Conservation (phyloP, 1,140 invertebrate species). For the Berghia stephanieae region DNA sequence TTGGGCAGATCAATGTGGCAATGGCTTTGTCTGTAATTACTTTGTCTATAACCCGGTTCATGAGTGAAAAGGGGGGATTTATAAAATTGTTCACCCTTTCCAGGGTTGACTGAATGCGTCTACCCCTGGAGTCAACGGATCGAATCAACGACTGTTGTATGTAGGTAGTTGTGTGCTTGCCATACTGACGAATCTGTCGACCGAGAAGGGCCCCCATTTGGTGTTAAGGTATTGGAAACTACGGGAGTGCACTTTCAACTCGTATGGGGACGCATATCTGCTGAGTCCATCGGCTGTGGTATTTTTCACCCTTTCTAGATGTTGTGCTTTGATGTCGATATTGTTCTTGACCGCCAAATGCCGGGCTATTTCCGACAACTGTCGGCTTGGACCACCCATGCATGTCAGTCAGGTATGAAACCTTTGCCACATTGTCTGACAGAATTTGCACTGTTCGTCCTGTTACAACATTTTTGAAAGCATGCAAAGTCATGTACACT, state of each 20-base stretch:
- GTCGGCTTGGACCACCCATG: background rate
- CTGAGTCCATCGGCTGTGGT: background rate
- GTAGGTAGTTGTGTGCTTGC: background rate
- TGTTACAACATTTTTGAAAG: slow-evolving; percentile 17
- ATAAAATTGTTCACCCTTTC: background rate
- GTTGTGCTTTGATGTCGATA: background rate
- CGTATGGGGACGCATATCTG: background rate
- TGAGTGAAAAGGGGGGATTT: background rate
- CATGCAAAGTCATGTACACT: background rate
- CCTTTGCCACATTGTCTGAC: slow-evolving; percentile 1
- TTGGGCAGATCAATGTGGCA: background rate
- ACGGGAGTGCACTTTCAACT: background rate
- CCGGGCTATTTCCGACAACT: background rate
- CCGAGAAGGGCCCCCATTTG: background rate
- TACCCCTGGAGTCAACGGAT: background rate
- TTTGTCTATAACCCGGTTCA: background rate
- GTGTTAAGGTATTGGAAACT: background rate
- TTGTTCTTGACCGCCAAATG: background rate
- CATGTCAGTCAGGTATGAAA: background rate
- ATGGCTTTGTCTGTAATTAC: background rate
- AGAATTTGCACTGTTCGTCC: background rate
- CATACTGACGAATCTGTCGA: background rate
- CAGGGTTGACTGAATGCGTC: background rate
- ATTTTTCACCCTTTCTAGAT: background rate
- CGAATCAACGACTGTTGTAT: background rate